Base-by-base conservation (phyloP, 2,888 invertebrate species). In the Chymomyza amoena region DNA sequence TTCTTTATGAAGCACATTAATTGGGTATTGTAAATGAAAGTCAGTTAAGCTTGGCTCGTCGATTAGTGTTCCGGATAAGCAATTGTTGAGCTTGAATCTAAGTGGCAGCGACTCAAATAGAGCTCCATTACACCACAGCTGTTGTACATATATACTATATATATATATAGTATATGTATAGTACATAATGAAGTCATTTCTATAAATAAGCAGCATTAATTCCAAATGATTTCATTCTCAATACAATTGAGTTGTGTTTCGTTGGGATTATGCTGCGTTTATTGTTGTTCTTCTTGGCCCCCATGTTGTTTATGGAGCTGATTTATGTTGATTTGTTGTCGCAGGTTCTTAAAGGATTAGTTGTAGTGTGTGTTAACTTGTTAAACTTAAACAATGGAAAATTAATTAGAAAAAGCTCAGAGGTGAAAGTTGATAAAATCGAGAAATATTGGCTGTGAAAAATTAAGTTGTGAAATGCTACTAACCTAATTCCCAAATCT, bases 1-100 rank as follows among this genome's bases (percentile, higher is more conserved):
- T 20, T 54, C 18, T 18, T 54, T 16, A 54, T 54, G 54, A 15
- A 9, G 54, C 54, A 32, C 74, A 85, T 83, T 80, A 78, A 63
- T 69, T 70, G 68, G 52, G 62, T 63, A 68, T 70, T 70, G 71
- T 75, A 77, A 73, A 76, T 78, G 78, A 54, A 54, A 54, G 16
- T 54, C 16, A 54, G 56, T 69, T 78, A 64, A 63, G 68, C 62
- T 52, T 18, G 39, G 66, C 80, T 51, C 73, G 62, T 61, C 63
- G 72, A 72, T 79, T 70, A 79, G 61, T 15, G 70, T 54, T 56
- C 20, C 65, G 13, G 39, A 45, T 45, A 45, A 13, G 39, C 39
- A 45, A 45, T 45, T 45, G 39, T 61, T 72, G 72, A 61, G 66
- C 56, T 62, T 51, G 72, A 61, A 56, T 50, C 0, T 32, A 32